Evolutionary conservation across 2,797 vertebrate genomes (phyloP).

Genomic region (Microchirus variegatus): DNA sequence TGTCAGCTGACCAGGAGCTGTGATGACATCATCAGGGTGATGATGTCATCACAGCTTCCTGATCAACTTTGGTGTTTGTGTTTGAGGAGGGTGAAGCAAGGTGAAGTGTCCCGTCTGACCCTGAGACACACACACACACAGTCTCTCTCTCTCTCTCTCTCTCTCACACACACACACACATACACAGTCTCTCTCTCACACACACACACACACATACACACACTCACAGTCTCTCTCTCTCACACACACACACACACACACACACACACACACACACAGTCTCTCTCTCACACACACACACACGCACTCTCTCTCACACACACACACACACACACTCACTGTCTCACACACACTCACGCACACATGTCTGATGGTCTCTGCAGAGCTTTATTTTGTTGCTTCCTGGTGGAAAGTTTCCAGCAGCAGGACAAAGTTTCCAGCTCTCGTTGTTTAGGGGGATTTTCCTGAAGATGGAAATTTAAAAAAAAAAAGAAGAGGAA

Average conservation of each 20-base stretch:
- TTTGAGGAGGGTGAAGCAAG: slow-evolving; percentile 12
- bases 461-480: slow-evolving; percentile 34
- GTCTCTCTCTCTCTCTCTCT: too few species aligned
- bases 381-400: slow-evolving; percentile 29
- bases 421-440: slow-evolving; percentile 42
- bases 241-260: background rate
- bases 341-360: slow-evolving; percentile 11
- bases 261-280: background rate
- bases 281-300: background rate
- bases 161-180: background rate
- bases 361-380: slow-evolving; percentile 23
- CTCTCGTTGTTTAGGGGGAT: slow-evolving; percentile 29
- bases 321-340: slow-evolving; percentile 3
- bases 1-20: slow-evolving; percentile 9
- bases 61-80: background rate
- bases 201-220: background rate
- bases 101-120: slow-evolving; percentile 17
- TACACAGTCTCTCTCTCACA: background rate
- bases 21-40: slow-evolving; percentile 12
- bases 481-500: slow-evolving; percentile 2
- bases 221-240: background rate
- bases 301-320: background rate
- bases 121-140: background rate
- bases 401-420: slow-evolving; percentile 45
- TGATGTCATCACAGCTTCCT: slow-evolving; percentile 3